Evolutionary conservation across 2,113 vertebrate species (phyloP), one percentile per base, ranked within the genome.

Genomic region (Cettia cetti): DNA sequence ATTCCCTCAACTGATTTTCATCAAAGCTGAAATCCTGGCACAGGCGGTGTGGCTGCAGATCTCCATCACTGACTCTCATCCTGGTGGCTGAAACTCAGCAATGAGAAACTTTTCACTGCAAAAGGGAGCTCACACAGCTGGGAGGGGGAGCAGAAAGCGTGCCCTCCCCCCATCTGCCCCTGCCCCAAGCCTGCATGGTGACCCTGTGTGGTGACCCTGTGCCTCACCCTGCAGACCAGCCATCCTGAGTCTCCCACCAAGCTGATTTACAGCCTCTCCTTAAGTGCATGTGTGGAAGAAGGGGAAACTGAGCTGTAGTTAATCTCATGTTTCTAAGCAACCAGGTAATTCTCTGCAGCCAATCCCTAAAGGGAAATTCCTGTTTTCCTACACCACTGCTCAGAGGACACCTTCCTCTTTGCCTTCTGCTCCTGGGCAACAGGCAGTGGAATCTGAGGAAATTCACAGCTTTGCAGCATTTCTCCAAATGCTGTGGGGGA

Each of bases 251-350:
- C 75, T 57, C 79, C 63, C 56, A 60, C 15, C 59, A 5, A 86
- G 82, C 68, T 21, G 6, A 81, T 90, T 96, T 96, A 74, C 1
- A 1, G 78, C 87, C 56, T 83, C 44, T 89, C 64, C 37, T 66
- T 64, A 83, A 93, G 49, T 90, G 72, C 26, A 1, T 80, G 28
- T 85, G 65, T 27, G 22, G 66, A 96, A 68, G 76, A 93, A 94
- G 61, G 80, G 68, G 90, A 90, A 95, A 93, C 44, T 78, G 94
- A 95, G 72, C 93, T 82, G 57, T 35, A 54, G 90, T 86, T 96
- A 96, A 93, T 95, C 76, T 90, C 47, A 10, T 16, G 96, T 97
- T 92, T 95, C 96, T 92, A 96, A 93, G 95, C 96, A 96, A 96
- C 95, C 90, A 96, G 93, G 96, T 96, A 96, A 90, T 96, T 94